These are phyloP conservation scores for Chroicocephalus ridibundus DNA, from an alignment of 2,113 vertebrate genomes.

Conservation along the genomic window DNA sequence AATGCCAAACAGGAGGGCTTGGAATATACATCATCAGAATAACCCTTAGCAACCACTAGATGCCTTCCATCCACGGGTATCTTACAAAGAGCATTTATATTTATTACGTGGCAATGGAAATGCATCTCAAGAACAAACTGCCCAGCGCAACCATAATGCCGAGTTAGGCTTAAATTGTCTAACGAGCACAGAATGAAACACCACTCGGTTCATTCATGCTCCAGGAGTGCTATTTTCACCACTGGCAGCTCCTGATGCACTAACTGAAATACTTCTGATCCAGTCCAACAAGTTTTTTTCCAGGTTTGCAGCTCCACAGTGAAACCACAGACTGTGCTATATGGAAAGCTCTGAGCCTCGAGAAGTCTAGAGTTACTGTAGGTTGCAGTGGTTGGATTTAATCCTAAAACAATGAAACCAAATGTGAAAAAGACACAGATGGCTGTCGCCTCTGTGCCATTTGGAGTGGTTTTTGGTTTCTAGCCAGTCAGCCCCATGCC, in stretches of 20 bases:
- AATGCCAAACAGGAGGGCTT: constrained; percentile 44
- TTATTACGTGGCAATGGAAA: constrained; percentile 24
- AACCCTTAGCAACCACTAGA: constrained; percentile 27
- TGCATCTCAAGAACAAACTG: background rate
- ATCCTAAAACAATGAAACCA: constrained; percentile 59
- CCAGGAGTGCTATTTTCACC: constrained; percentile 16
- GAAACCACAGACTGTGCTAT: background rate
- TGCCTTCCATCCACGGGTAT: background rate
- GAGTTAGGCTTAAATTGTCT: background rate
- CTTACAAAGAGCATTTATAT: constrained; percentile 11
- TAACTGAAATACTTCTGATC: constrained; percentile 30
- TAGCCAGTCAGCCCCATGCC: constrained; percentile 34
- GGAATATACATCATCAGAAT: constrained; percentile 14
- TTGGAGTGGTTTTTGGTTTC: constrained; percentile 6
- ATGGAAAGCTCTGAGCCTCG: constrained; percentile 18
- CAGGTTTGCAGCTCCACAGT: constrained; percentile 27
- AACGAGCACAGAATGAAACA: background rate
- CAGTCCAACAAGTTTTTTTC: constrained; percentile 34
- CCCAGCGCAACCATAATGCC: background rate
- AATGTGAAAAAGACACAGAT: constrained; percentile 55
- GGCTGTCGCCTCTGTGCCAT: constrained; percentile 40
- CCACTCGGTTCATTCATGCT: constrained; percentile 6
- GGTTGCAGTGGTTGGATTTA: constrained; percentile 41
- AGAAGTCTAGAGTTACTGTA: constrained; percentile 52
- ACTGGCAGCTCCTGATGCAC: constrained; percentile 41